phyloP scores from a whole-genome alignment of 37 sponge, comb jelly and placozoan genomes.

The Dysidea cf. avara region DNA sequence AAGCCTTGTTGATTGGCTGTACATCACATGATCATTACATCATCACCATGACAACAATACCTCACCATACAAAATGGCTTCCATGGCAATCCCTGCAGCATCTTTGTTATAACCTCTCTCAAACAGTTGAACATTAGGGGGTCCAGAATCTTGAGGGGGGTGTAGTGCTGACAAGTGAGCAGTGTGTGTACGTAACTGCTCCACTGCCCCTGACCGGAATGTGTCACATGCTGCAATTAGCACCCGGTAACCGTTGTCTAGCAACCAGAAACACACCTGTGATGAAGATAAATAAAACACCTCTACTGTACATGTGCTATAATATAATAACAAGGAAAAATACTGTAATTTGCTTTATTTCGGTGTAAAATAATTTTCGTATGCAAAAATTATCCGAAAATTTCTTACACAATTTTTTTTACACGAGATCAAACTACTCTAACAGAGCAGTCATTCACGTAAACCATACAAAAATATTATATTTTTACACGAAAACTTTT shows the following conservation, averaged over 20 bases:
- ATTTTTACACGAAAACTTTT: too few species aligned
- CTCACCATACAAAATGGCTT: slow-evolving; percentile 69
- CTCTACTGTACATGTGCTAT: background rate
- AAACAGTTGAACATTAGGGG: slow-evolving; percentile 64
- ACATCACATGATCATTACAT: background rate
- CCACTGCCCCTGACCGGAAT: slow-evolving; percentile 94
- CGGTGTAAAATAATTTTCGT: too few species aligned
- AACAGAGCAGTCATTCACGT: background rate
- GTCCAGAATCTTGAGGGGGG: slow-evolving; percentile 57
- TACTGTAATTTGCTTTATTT: too few species aligned
- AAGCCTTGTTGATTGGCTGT: slow-evolving; percentile 67
- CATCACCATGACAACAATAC: background rate
- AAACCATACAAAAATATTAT: too few species aligned
- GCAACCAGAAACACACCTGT: slow-evolving; percentile 88
- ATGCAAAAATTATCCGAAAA: too few species aligned
- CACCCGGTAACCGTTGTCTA: slow-evolving; percentile 86
- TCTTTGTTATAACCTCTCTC: slow-evolving; percentile 87
- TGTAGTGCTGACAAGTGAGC: slow-evolving; percentile 68
- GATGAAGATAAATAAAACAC: too few species aligned
- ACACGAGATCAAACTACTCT: background rate
- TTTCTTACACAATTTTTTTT: background rate
- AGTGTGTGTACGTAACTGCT: slow-evolving; percentile 92
- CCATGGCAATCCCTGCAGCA: slow-evolving; percentile 81
- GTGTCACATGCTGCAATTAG: slow-evolving; percentile 95
- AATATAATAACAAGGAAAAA: background rate